Base-by-base conservation (phyloP, 2,797 vertebrate species). In the Mastacembelus armatus region DNA sequence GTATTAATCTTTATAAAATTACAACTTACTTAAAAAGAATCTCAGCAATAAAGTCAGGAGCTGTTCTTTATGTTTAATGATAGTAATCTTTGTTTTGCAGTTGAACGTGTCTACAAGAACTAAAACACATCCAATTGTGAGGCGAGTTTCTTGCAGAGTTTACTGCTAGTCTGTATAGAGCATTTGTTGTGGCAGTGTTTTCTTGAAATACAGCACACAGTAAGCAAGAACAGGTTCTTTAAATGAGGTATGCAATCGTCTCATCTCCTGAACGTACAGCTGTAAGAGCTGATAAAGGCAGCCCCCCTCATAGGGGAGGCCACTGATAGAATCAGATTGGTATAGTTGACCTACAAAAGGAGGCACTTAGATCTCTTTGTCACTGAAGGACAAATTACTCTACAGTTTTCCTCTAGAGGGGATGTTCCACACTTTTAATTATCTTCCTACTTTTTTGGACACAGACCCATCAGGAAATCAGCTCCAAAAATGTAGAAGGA, bases 371-470 rank as follows among this genome's bases (percentile, higher is more conserved):
- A 87, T 88, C 76, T 74, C 62, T n/a, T n/a, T 66, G 77, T 71
- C 81, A 79, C 81, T 71, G 81, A 83, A 85, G 76, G 62, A 84
- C 81, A 89, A 75, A 91, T 87, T 80, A 84, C 76, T 77, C 43
- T 35, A 64, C 57, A 59, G 60, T 74, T 66, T 52, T 70, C 61
- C 63, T 87, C 66, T 54, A 21, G 65, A 65, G 55, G 76, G 59
- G 60, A 87, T 81, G 56, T 74, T 85, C 74, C 57, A 55, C 55
- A 36, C 74, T 72, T 87, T 85, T 85, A 91, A 92, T 90, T 86
- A 87, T 77, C 80, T 55, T 54, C 72, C 69, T 62, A 63, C 74
- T 65, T 84, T 81, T 74, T 76, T 76, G 39, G 70, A 72, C 47
- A 66, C 60, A 52, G 44, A 82, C 59, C 61, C 78, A 66, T 74